Evolutionary conservation across 2,888 invertebrate species (phyloP).

Genomic region (Temnothorax unifasciatus): DNA sequence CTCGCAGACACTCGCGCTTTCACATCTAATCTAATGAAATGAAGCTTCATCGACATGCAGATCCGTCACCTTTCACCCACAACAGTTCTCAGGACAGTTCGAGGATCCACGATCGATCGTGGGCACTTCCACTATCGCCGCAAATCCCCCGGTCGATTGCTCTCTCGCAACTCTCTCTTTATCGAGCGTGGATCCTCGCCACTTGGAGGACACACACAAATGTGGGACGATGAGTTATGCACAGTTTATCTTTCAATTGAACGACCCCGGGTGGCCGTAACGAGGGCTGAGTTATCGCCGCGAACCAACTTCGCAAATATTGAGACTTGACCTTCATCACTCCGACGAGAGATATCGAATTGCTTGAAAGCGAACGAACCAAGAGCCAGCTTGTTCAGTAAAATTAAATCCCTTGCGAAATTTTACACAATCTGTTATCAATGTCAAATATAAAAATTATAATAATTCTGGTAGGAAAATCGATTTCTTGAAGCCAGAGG

Average conservation of each 20-base stretch:
- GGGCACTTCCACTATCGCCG: constrained; percentile 30
- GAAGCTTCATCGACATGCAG: constrained; percentile 50
- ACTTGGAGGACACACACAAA: constrained; percentile 20
- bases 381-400: background rate
- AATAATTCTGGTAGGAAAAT: constrained; percentile 6
- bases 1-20: constrained; percentile 24
- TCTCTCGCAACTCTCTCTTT: background rate
- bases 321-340: background rate
- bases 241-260: constrained; percentile 24
- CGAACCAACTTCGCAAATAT: constrained; percentile 32
- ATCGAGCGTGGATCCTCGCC: constrained; percentile 13
- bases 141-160: constrained; percentile 7
- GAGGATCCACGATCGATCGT: constrained; percentile 57
- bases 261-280: constrained; percentile 7
- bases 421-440: background rate
- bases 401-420: background rate
- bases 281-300: constrained; percentile 13
- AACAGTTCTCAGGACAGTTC: constrained; percentile 57
- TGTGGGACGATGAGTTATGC: constrained; percentile 35
- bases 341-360: background rate
- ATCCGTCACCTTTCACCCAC: constrained; percentile 66
- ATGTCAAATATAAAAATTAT: background rate
- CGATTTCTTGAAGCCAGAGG: background rate
- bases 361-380: background rate
- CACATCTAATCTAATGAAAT: constrained; percentile 28